Conservation (phyloP, 2,888 invertebrate genomes). For the Frankliniella fusca region DNA sequence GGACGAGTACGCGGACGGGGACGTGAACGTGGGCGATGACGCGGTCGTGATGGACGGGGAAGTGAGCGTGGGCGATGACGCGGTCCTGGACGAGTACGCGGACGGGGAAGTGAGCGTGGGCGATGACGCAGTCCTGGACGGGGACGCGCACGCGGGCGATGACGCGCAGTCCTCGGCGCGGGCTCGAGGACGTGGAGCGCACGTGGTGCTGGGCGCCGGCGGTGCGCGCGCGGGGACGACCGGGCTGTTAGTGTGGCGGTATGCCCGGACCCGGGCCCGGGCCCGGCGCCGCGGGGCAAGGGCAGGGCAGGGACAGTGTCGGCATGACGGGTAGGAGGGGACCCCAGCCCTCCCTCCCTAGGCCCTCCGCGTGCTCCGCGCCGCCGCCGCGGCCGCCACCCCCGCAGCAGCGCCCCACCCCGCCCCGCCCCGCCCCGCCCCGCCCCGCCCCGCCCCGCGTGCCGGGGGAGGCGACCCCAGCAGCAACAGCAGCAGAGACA, state of each 20-base stretch:
- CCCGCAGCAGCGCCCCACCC: too few species aligned
- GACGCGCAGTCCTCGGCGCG: too few species aligned
- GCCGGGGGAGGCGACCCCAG: neutral
- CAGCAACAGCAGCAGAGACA: neutral
- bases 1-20: neutral
- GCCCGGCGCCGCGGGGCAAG: neutral
- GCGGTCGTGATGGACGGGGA: neutral
- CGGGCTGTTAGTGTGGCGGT: slow-evolving; percentile 1
- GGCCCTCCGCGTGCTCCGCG: too few species aligned
- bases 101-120: neutral
- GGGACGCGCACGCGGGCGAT: neutral
- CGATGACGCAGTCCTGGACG: neutral
- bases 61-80: neutral
- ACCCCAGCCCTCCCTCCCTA: neutral
- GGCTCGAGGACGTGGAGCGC: neutral
- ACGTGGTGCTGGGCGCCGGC: neutral
- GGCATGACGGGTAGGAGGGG: slow-evolving; percentile 11
- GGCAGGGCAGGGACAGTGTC: neutral
- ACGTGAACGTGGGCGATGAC: neutral
- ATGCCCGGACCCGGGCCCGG: neutral
- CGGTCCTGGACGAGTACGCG: too few species aligned
- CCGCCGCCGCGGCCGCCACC: too few species aligned
- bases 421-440: neutral
- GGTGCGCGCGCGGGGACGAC: neutral
- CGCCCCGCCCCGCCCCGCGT: neutral